These are phyloP conservation scores for Eucera pruinosa DNA, from an alignment of 2,888 invertebrate genomes.

Conservation along the genomic window DNA sequence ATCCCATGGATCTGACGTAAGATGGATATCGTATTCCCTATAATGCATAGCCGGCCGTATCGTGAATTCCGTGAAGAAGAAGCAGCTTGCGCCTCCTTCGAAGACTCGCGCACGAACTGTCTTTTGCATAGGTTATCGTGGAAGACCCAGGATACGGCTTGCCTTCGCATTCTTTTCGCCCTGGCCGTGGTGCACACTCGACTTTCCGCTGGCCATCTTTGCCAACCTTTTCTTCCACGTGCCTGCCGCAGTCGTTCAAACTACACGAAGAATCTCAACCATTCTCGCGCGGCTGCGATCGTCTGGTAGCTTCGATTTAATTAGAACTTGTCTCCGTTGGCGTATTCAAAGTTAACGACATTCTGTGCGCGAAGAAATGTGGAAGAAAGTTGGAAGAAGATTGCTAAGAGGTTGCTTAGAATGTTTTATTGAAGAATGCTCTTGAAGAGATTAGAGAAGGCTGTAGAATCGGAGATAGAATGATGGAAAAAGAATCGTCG, in stretches of 20 bases:
- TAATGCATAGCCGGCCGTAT: conserved; percentile 68
- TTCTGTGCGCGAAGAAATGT: no score
- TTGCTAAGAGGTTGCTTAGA: no score
- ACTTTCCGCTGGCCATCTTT: conserved; percentile 7
- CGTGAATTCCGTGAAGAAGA: conserved; percentile 67
- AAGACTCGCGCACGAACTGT: conserved; percentile 60
- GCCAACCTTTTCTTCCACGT: conserved; percentile 27
- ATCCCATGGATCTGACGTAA: conserved; percentile 69
- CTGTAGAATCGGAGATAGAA: no score
- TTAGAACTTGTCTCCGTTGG: not conserved
- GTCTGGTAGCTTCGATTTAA: conserved; percentile 19
- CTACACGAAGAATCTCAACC: conserved; percentile 8
- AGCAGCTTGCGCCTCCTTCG: conserved; percentile 36
- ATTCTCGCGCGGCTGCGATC: conserved; percentile 7
- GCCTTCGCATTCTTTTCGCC: conserved; percentile 40
- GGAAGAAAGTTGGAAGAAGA: no score
- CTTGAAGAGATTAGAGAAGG: no score
- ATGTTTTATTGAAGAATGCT: no score
- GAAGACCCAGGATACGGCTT: conserved; percentile 58
- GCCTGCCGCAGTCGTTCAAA: conserved; percentile 12
- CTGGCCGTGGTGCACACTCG: not conserved
- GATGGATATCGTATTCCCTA: conserved; percentile 74
- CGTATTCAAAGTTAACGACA: not conserved
- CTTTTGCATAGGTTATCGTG: conserved; percentile 73
- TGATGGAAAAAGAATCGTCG: no score